phyloP scores from a whole-genome alignment of 2,888 invertebrate species.

The Pristionchus entomophagus region DNA sequence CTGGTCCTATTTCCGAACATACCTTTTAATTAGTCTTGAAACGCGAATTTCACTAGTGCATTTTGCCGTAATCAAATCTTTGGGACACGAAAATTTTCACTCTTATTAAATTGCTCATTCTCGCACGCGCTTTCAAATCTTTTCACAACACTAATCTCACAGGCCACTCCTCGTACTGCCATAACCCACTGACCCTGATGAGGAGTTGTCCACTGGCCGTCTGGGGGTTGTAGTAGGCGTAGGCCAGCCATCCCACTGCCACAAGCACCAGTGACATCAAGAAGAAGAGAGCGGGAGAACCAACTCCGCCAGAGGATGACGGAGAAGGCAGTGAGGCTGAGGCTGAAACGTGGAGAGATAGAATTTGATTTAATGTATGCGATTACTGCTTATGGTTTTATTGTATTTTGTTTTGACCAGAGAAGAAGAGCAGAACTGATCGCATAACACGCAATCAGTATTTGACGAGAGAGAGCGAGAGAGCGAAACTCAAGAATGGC shows the following conservation, averaged over 20 bases:
- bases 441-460: too few species aligned
- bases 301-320: conserved; percentile 9
- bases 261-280: conserved; percentile 83
- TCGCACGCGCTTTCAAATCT: not conserved
- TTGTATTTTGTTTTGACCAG: too few species aligned
- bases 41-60: not conserved
- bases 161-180: not conserved
- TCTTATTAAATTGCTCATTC: not conserved
- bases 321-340: not conserved
- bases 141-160: not conserved
- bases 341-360: not conserved
- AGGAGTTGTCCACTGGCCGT: conserved; percentile 94
- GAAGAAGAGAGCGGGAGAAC: conserved; percentile 81
- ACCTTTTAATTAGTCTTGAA: not conserved
- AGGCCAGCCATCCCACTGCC: conserved; percentile 87
- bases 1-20: not conserved
- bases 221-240: conserved; percentile 96
- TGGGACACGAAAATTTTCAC: not conserved
- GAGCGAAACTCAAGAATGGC: too few species aligned
- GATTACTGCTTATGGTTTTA: too few species aligned
- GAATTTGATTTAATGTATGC: too few species aligned
- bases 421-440: too few species aligned
- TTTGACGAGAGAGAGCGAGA: too few species aligned
- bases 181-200: conserved; percentile 84
- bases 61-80: not conserved